A percentile compares a stretch with the other conserved stretches of the same genome.
These are phyloP conservation scores for Cremastinae sp. DNA, from an alignment of 2,888 invertebrate genomes.

Conservation along the genomic window DNA sequence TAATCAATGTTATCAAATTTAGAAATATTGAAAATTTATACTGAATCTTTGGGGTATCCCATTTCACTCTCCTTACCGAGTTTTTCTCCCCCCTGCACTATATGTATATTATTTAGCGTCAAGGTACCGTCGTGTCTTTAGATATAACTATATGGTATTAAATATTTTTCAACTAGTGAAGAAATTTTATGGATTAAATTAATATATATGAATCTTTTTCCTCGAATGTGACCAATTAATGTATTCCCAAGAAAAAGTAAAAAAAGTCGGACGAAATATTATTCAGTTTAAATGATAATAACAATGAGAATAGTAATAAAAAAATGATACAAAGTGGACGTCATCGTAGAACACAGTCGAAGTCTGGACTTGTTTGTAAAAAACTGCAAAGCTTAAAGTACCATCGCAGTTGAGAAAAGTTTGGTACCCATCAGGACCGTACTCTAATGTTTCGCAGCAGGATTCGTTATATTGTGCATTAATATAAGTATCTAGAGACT, in stretches of 20 bases:
- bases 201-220: not conserved
- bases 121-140: too few species aligned
- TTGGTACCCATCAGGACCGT: constrained; percentile 69
- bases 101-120: too few species aligned
- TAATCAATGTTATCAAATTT: too few species aligned
- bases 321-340: constrained; percentile 25
- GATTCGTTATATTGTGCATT: constrained; percentile 64
- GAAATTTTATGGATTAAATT: too few species aligned
- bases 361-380: not conserved
- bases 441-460: constrained; percentile 63
- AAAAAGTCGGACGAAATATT: not conserved
- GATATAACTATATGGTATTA: too few species aligned
- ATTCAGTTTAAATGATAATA: not conserved
- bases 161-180: too few species aligned
- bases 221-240: not conserved
- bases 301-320: constrained; percentile 18
- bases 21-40: too few species aligned
- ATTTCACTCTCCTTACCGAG: too few species aligned
- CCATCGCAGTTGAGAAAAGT: constrained; percentile 65
- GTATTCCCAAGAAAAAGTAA: not conserved
- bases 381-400: constrained; percentile 3
- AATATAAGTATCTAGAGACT: constrained; percentile 43
- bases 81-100: too few species aligned
- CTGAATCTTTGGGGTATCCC: too few species aligned
- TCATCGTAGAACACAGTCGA: constrained; percentile 20